Conservation (phyloP, 2,113 vertebrate species). For the Oryzias curvinotus region DNA sequence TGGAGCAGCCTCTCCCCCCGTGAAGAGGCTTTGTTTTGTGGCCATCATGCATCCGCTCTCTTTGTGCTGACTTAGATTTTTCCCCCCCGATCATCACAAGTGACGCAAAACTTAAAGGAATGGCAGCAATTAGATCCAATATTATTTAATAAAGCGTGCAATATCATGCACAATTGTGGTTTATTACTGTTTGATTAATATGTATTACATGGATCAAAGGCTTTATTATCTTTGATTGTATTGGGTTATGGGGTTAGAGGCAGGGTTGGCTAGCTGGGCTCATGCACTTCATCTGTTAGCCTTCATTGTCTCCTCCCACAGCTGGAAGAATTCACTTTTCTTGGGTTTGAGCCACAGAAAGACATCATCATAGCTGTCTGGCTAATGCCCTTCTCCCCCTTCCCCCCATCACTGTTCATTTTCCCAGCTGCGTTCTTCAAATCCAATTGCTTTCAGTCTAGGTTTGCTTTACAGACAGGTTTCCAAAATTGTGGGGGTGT, state of each 20-base stretch:
- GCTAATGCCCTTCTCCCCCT: slow-evolving; percentile 11
- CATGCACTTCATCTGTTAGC: slow-evolving; percentile 1
- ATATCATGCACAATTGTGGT: no score
- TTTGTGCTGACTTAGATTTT: slow-evolving; percentile 62
- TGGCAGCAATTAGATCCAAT: background rate
- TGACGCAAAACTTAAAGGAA: slow-evolving; percentile 23
- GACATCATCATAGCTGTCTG: slow-evolving; percentile 31
- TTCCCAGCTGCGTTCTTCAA: slow-evolving; percentile 22
- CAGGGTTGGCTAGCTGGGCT: slow-evolving; percentile 1
- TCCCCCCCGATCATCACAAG: slow-evolving; percentile 34
- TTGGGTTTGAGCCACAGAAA: slow-evolving; percentile 44
- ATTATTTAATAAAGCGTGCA: no score
- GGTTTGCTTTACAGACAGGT: slow-evolving; percentile 26
- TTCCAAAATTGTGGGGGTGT: slow-evolving; percentile 59
- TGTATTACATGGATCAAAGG: background rate
- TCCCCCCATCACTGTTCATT: background rate
- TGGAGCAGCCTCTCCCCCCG: slow-evolving; percentile 28
- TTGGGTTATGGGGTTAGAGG: no score
- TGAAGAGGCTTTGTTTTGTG: slow-evolving; percentile 69
- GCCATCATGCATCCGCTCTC: slow-evolving; percentile 64
- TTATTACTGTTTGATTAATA: background rate
- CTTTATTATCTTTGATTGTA: background rate
- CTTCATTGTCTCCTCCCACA: slow-evolving; percentile 39
- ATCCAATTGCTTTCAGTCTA: slow-evolving; percentile 24
- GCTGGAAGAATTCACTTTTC: slow-evolving; percentile 51